A percentile compares a stretch with the other conserved stretches of the same genome.
phyloP scores from a whole-genome alignment of 2,113 vertebrate species.

The Lepidothrix coronata region DNA sequence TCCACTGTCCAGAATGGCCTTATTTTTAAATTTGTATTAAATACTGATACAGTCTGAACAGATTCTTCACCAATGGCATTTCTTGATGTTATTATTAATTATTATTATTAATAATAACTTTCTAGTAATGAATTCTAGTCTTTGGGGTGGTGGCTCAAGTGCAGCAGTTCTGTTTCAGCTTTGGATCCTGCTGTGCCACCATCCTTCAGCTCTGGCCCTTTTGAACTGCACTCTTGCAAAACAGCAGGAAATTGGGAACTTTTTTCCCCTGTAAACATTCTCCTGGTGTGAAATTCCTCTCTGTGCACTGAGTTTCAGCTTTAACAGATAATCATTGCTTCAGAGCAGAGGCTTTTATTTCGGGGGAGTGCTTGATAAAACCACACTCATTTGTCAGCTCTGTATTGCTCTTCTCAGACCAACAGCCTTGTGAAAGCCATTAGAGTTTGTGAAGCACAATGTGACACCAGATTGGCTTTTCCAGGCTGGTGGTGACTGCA shows the following conservation, averaged over 20 bases:
- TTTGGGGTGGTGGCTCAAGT: not conserved
- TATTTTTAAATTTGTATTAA: not conserved
- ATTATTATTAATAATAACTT: not conserved
- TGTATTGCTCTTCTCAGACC: not conserved
- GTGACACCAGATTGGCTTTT: not conserved
- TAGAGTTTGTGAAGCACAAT: not conserved
- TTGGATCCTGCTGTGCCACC: not conserved
- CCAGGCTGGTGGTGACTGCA: not conserved
- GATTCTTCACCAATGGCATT: not conserved
- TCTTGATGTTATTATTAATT: not conserved
- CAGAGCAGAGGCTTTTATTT: not conserved
- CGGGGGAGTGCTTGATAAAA: not conserved
- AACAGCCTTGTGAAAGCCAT: not conserved
- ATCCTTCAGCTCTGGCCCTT: not conserved
- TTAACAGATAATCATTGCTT: not conserved
- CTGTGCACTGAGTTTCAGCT: not conserved
- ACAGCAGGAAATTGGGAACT: rapidly evolving
- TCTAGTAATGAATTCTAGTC: not conserved
- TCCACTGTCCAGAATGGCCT: not conserved
- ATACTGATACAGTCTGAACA: not conserved
- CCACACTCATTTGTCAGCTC: not conserved
- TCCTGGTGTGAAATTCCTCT: not conserved
- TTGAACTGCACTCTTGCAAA: not conserved
- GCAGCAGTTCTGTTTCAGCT: not conserved
- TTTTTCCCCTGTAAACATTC: not conserved